Conservation (phyloP, 2,888 invertebrate species). For the Troglohyphantes excavatus region DNA sequence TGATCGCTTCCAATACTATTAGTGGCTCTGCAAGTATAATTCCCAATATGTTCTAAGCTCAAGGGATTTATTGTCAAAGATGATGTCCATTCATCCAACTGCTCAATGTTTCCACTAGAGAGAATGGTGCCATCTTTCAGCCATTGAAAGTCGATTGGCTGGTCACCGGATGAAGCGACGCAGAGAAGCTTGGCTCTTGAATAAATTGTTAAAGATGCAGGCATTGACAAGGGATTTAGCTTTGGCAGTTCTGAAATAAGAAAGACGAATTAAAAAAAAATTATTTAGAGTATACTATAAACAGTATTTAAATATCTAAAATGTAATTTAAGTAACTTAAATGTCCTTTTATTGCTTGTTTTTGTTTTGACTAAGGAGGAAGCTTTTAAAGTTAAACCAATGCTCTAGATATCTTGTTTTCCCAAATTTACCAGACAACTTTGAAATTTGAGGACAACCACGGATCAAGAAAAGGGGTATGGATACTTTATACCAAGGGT, state of each 20-base stretch:
- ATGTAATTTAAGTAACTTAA: no score
- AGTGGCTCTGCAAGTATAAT: constrained; percentile 75
- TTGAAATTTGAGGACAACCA: no score
- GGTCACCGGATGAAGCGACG: constrained; percentile 70
- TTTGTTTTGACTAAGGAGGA: no score
- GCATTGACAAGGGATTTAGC: constrained; percentile 71
- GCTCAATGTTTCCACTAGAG: constrained; percentile 48
- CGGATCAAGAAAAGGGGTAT: no score
- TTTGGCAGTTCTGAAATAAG: constrained; percentile 64
- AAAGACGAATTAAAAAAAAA: no score
- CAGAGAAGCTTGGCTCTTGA: constrained; percentile 68
- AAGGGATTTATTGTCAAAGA: constrained; percentile 65
- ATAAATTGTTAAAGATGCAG: constrained; percentile 44
- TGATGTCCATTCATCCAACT: constrained; percentile 76
- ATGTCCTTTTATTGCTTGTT: no score
- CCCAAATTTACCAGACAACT: no score
- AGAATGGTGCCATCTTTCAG: constrained; percentile 64
- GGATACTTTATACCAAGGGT: no score
- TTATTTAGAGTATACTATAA: no score
- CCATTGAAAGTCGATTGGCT: constrained; percentile 75
- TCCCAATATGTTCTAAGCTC: constrained; percentile 68
- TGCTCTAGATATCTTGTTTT: no score
- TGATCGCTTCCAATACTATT: constrained; percentile 60
- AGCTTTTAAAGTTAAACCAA: no score
- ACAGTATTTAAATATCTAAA: no score